A percentile compares a stretch with the other conserved stretches of the same genome.
Conservation (phyloP, 2,888 invertebrate genomes). For the Biston betularia region DNA sequence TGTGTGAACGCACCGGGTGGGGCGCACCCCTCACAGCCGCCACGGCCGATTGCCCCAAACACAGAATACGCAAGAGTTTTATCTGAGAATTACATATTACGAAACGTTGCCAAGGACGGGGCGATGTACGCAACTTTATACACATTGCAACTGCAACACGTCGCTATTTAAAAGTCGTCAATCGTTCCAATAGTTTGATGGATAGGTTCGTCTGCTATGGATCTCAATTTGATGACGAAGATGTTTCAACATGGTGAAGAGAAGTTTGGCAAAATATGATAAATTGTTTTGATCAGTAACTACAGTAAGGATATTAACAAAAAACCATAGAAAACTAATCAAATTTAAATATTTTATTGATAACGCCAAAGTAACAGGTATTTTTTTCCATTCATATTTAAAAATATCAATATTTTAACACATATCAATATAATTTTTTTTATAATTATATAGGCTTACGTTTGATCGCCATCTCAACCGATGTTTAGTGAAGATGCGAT, state of each 20-base stretch:
- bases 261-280: slow-evolving; percentile 7
- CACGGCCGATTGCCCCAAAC: slow-evolving; percentile 63
- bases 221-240: slow-evolving; percentile 15
- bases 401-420: no score
- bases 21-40: slow-evolving; percentile 62
- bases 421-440: no score
- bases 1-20: slow-evolving; percentile 72
- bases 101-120: slow-evolving; percentile 58
- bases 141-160: slow-evolving; percentile 42
- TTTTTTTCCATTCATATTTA: no score
- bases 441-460: no score
- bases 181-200: slow-evolving; percentile 38
- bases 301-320: background rate
- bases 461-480: no score
- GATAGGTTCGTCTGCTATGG: slow-evolving; percentile 32
- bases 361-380: background rate
- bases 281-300: background rate
- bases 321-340: background rate
- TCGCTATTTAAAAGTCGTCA: slow-evolving; percentile 33
- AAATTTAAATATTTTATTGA: background rate
- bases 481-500: no score
- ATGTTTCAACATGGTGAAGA: background rate
- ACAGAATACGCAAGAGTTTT: slow-evolving; percentile 20
- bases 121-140: slow-evolving; percentile 49
- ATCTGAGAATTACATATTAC: slow-evolving; percentile 39